These are phyloP conservation scores for Murina feae DNA, from an alignment of 2,113 vertebrate species.

Conservation along the genomic window DNA sequence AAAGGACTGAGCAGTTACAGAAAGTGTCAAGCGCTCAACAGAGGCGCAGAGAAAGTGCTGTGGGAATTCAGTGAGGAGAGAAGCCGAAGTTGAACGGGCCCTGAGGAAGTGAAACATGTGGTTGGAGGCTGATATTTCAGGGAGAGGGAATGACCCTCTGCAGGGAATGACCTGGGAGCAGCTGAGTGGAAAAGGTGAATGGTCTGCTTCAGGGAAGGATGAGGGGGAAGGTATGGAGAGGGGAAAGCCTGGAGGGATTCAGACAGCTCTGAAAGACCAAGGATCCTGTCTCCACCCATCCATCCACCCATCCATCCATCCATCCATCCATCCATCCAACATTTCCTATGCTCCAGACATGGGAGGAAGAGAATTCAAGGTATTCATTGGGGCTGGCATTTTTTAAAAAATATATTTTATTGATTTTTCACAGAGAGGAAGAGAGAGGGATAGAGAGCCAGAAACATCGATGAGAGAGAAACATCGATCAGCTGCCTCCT, in stretches of 20 bases:
- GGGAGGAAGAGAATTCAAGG: neutral
- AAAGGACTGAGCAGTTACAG: accelerated
- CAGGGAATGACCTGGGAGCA: neutral
- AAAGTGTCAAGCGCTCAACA: too few relatives aligned
- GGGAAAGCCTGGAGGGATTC: neutral
- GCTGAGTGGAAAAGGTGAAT: neutral
- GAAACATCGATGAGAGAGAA: too few relatives aligned
- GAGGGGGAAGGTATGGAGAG: neutral
- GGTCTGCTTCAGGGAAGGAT: neutral
- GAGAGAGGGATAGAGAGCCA: too few relatives aligned
- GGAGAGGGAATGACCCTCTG: neutral
- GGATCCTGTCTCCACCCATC: neutral
- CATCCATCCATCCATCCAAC: neutral
- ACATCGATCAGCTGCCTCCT: too few relatives aligned
- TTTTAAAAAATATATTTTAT: too few relatives aligned
- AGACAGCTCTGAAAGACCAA: neutral
- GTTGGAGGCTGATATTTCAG: neutral
- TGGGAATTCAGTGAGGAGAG: too few relatives aligned
- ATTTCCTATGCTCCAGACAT: neutral
- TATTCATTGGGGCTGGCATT: too few relatives aligned
- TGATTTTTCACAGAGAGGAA: too few relatives aligned
- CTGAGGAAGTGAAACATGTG: neutral
- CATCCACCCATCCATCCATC: neutral
- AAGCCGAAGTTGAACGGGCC: neutral
- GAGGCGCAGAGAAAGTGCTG: neutral